Base-by-base conservation (phyloP, 2,888 invertebrate species). In the Drosophila anomalipes region DNA sequence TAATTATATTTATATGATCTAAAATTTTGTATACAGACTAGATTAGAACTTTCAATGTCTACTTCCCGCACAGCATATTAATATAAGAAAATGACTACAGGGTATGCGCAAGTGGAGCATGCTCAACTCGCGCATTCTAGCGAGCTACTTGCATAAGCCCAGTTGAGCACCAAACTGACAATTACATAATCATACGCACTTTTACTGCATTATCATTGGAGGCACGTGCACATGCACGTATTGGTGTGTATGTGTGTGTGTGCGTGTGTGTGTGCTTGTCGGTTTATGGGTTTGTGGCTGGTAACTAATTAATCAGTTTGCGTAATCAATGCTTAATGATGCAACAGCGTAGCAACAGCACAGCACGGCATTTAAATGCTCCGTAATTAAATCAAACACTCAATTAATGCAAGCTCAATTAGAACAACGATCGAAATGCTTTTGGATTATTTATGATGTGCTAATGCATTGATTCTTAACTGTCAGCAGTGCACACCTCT, bases 361-460 rank as follows among this genome's bases (percentile, higher is more conserved):
- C 51, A 28, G 26, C 41, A 19, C 70, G 68, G 63, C 70, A 77
- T 80, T 86, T 86, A 86, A 86, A 83, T 77, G 75, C 67, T 71
- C 75, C 78, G 72, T 86, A 86, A 88, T 86, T 88, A 86, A 88
- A 86, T 83, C 82, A 88, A 86, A 88, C 86, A 88, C 88, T 82
- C 83, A 88, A 86, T 86, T 86, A 88, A 83, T 73, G 61, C 57
- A 57, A 57, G 35, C 60, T 33, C 60, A 73, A 58, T 67, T 53
- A 56, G 51, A 60, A 56, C 62, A 67, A 69, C 58, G 30, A 19
- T 67, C 60, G 58, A 74, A 69, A 35, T 58, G 71, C 70, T 73
- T 19, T 22, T 54, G 41, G 57, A 51, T 52, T 47, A 61, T 65
- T 70, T 74, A 77, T 79, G 71, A 79, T 54, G 67, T 68, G 70